A percentile compares a stretch with the other conserved stretches of the same genome.
These are phyloP conservation scores for Dromiciops gliroides DNA, from an alignment of 2,113 vertebrate species.

Conservation along the genomic window DNA sequence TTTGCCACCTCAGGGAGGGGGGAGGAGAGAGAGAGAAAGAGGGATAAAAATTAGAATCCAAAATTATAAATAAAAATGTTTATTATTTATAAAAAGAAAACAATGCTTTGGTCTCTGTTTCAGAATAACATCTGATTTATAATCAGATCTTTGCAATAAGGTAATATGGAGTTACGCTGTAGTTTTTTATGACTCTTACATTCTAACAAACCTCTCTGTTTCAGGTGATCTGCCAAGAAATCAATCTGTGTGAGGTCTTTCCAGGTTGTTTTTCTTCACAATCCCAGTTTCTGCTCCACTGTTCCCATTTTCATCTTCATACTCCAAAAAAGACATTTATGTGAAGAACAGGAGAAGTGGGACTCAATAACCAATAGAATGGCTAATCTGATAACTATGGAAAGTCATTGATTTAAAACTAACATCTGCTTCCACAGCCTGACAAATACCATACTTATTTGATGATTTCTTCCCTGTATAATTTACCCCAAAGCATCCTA, in stretches of 20 bases:
- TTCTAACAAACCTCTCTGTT: neutral
- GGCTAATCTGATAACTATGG: neutral
- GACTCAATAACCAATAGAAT: neutral
- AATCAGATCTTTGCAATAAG: neutral
- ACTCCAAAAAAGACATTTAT: neutral
- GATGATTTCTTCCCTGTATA: neutral
- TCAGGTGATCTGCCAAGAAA: neutral
- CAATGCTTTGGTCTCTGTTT: neutral
- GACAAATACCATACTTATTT: neutral
- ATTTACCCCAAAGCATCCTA: neutral
- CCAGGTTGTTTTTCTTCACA: neutral
- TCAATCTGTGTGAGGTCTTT: neutral
- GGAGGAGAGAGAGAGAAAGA: no score
- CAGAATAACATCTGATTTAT: neutral
- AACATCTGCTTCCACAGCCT: neutral
- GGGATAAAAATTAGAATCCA: no score
- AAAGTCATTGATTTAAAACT: neutral
- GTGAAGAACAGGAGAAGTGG: neutral
- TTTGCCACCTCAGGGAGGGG: no score
- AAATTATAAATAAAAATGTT: no score
- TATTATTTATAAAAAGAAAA: no score
- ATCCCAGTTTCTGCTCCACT: neutral
- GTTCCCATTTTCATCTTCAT: neutral
- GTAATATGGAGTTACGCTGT: neutral
- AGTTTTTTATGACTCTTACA: neutral